Evolutionary conservation across 2,113 vertebrate genomes (phyloP), one percentile per base, ranked within the genome.

Genomic region (Grammomys surdaster): DNA sequence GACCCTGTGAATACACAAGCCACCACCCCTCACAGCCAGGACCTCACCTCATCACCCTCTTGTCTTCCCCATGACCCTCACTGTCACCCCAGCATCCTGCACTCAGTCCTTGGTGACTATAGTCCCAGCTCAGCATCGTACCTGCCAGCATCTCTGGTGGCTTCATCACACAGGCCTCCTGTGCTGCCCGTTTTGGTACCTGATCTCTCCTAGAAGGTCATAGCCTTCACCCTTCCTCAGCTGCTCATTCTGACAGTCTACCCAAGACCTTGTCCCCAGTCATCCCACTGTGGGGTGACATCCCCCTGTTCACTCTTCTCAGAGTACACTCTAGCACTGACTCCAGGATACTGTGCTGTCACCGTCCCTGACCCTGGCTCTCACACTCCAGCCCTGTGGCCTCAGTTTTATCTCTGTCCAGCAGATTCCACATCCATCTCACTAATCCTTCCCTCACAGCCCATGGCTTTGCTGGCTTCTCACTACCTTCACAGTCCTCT

Each of bases 1-100:
- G 24, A 33, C 17, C 20, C 31, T 17, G 10, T 69, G 31, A 2
- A 0, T 19, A 1, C n/a, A 12, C 0, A 3, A 24, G 33, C 12
- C 60, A 20, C 19, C 11, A 7, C 7, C 0, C 31, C 81, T 65
- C 56, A 20, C n/a, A n/a, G 2, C 16, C 60, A 16, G 9, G 14
- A 14, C 70, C 84, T 33, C 48, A 16, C 63, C 7, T 31, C 6
- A 1, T 7, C 19, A 1, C 48, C 31, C 69, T 0, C 1, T 43
- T 0, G 3, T 43, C 33, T 36, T 10, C 31, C 28, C 43, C 4
- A 5, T 0, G 31, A 31, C 5, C 10, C 9, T 4, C 90, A 43
- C 5, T 4, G 14, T 54, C 56, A 48, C 20, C 46, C 56, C 43
- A 8, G 8, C 12, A 3, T 24, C 6, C 13, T 9, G 7, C 14